Conservation (phyloP, 2,797 vertebrate species). For the Clamator glandarius region DNA sequence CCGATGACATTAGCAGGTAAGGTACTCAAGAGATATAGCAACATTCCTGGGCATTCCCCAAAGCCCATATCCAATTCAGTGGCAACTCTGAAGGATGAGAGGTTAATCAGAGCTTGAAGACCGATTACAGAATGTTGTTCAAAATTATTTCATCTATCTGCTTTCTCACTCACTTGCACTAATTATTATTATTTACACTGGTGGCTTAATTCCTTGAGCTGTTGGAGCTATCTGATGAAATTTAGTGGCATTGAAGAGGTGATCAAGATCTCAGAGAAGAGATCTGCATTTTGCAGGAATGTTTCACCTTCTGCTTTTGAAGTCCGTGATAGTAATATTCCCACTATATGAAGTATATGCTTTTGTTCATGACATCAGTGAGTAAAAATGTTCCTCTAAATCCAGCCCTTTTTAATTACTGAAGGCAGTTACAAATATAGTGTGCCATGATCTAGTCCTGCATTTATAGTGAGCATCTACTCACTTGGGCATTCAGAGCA, state of each 20-base stretch:
- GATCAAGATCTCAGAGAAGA: neutral
- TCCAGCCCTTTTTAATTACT: constrained; percentile 19
- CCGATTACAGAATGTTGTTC: neutral
- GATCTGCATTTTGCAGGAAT: neutral
- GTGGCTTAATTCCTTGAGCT: neutral
- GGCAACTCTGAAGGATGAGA: neutral
- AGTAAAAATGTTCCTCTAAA: neutral
- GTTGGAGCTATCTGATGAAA: neutral
- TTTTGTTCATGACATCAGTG: neutral
- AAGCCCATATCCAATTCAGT: neutral
- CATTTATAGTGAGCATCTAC: neutral
- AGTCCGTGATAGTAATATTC: neutral
- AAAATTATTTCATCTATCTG: neutral
- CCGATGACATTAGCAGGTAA: neutral
- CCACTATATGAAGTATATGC: neutral
- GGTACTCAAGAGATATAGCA: neutral
- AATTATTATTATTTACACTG: neutral
- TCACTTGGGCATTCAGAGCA: neutral
- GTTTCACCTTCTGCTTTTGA: neutral
- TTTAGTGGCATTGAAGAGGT: neutral
- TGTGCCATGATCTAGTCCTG: neutral
- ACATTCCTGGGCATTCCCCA: neutral
- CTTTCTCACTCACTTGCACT: neutral
- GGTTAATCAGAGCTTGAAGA: neutral
- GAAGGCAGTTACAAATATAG: constrained; percentile 7